A percentile compares a stretch with the other conserved stretches of the same genome.
phyloP scores from a whole-genome alignment of 2,113 vertebrate genomes.

The Dipodomys ordii region DNA sequence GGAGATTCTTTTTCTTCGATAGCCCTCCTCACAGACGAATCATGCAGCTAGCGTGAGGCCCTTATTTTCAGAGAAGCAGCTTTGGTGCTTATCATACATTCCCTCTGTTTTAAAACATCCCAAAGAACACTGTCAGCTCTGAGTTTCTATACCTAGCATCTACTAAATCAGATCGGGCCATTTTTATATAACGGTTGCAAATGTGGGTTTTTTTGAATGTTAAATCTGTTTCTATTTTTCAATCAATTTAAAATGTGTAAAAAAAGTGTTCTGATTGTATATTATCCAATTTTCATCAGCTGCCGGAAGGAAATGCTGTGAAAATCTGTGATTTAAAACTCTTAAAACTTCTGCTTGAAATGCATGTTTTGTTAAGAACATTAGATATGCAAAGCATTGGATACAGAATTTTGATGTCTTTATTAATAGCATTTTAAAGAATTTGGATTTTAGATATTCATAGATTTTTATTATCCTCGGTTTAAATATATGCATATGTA shows the following conservation, averaged over 20 bases:
- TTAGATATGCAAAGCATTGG: slow-evolving; percentile 82
- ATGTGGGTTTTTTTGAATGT: slow-evolving; percentile 74
- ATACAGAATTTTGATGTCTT: slow-evolving; percentile 80
- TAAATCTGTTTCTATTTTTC: slow-evolving; percentile 84
- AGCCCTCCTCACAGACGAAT: slow-evolving; percentile 11
- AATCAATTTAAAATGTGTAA: slow-evolving; percentile 84
- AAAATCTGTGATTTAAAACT: slow-evolving; percentile 84
- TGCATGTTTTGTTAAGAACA: slow-evolving; percentile 83
- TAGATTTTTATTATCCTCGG: slow-evolving; percentile 63
- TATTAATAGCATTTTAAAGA: slow-evolving; percentile 82
- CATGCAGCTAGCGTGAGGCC: slow-evolving; percentile 40
- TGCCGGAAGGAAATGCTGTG: slow-evolving; percentile 83
- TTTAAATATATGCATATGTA: slow-evolving; percentile 20
- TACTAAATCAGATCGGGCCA: slow-evolving; percentile 78
- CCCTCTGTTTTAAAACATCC: slow-evolving; percentile 80
- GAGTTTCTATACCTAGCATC: slow-evolving; percentile 76
- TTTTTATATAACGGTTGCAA: slow-evolving; percentile 78
- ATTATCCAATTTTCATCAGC: slow-evolving; percentile 85
- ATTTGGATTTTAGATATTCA: slow-evolving; percentile 71
- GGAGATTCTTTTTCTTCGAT: slow-evolving; percentile 40
- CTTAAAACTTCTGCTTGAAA: slow-evolving; percentile 84
- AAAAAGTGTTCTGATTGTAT: slow-evolving; percentile 84
- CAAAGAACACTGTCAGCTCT: slow-evolving; percentile 60
- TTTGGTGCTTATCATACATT: neutral
- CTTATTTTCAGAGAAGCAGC: slow-evolving; percentile 57